Base-by-base conservation (phyloP, 2,113 vertebrate species). In the Leptodactylus fuscus region DNA sequence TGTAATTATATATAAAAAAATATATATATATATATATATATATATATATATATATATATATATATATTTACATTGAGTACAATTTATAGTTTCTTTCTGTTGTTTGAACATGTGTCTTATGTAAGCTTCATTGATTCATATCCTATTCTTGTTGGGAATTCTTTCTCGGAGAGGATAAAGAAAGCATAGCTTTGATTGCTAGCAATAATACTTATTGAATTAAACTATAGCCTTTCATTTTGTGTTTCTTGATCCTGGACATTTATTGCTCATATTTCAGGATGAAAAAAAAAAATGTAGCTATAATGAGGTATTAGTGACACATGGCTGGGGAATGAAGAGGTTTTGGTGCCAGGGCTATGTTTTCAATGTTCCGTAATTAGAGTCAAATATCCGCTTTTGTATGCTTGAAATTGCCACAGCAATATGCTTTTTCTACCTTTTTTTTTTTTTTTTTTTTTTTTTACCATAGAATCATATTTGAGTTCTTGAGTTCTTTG, bases 171-270 rank as follows among this genome's bases (percentile, higher is more conserved):
- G 8, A 69, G 20, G 32, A 38, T 36, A 7, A 27, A 38, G 38
- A 44, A 44, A 29, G 44, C 11, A 20, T 46, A 46, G 1, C 70
- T 41, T 38, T 73, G 34, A 69, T 36, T 20, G 38, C n/a, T 46
- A 15, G 38, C 11, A 73, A 15, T 46, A 24, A 73, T n/a, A 24
- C 22, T 73, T 73, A 73, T 73, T 73, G 70, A 44, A 73, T 73
- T 73, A 73, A 46, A 73, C 38, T 73, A 44, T 46, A 15, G 38
- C 12, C 70, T 73, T 73, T 73, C 70, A 73, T 46, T 73, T 73
- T 44, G 36, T 46, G 12, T 46, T 46, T 44, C 38, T 73, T 73
- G 22, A 73, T 73, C 9, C 38, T 73, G 5, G 38, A 46, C n/a
- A 71, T 71, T 73, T 73, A n/a, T n/a, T 73, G 44, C 11, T 15